Base-by-base conservation (phyloP, 2,113 vertebrate species). In the Tachysurus vachellii region DNA sequence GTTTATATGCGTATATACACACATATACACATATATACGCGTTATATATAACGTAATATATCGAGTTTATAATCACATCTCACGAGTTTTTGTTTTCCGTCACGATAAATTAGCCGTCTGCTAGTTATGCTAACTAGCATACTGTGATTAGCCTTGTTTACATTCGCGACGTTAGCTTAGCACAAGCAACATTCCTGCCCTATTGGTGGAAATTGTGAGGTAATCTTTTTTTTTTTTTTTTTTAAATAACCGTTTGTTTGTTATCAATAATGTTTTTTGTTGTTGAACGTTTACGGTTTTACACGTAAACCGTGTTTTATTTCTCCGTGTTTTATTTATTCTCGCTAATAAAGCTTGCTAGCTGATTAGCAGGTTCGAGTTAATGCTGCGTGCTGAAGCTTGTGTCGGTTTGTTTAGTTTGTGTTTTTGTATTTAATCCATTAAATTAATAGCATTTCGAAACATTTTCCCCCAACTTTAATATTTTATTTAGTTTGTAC, bases 141-240 rank as follows among this genome's bases (percentile, higher is more conserved):
- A 19, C 14, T 4, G 19, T 28, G 31, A 5, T 79, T 80, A 53
- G 62, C 83, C 68, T 1, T 84, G 83, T 84, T 84, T 84, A 84
- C 83, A 28, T 57, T 36, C 50, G 61, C 61, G 5, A 26, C 21
- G 26, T 50, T 73, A 44, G 17, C 21, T 14, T 47, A 81, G 80
- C 80, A 10, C 19, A 57, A 73, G 4, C 19, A 23, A 47, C 8
- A 12, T 73, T 23, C 21, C 2, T 13, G 5, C 6, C 6, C 3
- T 50, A 9, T 19, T 71, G 17, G 0, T 13, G 1, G 8, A 9
- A 44, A 12, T 47, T 42, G 31, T 16, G 68, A 19, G 7, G 9
- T 28, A 28, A 14, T 66, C 2, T 36, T 36, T 36, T 36, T 36
- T 36, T 36, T 36, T n/a, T n/a, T n/a, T n/a, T n/a, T n/a, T n/a